Conservation (phyloP, 1,140 invertebrate species). For the Helicorthomorpha holstii region DNA sequence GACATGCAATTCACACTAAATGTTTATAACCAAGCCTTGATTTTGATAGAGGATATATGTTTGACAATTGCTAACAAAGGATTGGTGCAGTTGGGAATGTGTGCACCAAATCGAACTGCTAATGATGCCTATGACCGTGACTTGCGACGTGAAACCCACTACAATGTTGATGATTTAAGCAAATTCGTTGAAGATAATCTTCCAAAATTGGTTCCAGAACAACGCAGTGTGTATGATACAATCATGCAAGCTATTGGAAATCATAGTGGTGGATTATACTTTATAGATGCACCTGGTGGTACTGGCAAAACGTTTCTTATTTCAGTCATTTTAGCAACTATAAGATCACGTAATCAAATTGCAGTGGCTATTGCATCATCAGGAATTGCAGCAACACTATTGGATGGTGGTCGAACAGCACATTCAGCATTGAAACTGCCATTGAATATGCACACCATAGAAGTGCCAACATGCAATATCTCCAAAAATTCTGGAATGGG, state of each 20-base stretch:
- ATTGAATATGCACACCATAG: too few species aligned
- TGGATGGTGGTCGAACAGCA: too few species aligned
- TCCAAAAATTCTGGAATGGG: too few species aligned
- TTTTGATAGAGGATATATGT: slow-evolving; percentile 16
- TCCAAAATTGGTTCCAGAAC: slow-evolving; percentile 6
- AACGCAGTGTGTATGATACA: slow-evolving; percentile 2
- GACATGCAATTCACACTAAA: slow-evolving; percentile 16
- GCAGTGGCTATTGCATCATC: too few species aligned
- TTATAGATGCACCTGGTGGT: too few species aligned
- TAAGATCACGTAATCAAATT: slow-evolving; percentile 21
- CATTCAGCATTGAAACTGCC: too few species aligned
- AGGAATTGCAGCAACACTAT: too few species aligned
- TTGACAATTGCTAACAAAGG: slow-evolving; percentile 5
- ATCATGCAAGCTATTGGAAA: slow-evolving; percentile 8
- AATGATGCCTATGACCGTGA: slow-evolving; percentile 1
- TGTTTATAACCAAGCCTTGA: slow-evolving; percentile 18
- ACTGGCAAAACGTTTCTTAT: too few species aligned
- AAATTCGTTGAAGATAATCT: slow-evolving; percentile 4
- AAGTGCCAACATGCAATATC: too few species aligned
- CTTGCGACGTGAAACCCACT: slow-evolving; percentile 9
- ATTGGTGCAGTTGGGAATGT: too few species aligned
- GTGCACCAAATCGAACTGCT: too few species aligned
- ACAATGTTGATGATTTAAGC: slow-evolving; percentile 2
- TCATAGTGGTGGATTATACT: slow-evolving; percentile 18
- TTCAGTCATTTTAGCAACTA: too few species aligned